Evolutionary conservation across 2,113 vertebrate species (phyloP), one percentile per base, ranked within the genome.

Genomic region (Mastomys natalensis): DNA sequence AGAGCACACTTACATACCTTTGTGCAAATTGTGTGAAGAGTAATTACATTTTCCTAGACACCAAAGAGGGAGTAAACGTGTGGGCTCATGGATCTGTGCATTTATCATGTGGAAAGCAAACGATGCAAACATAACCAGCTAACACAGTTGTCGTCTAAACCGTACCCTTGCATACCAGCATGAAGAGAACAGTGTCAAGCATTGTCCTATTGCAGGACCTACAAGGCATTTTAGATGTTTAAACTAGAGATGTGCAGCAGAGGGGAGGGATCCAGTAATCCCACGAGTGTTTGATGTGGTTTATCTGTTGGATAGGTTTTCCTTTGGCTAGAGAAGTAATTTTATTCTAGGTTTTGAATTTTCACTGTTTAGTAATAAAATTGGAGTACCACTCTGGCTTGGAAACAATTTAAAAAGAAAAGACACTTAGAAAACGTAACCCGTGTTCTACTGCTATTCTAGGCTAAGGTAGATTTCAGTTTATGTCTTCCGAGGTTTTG

Each of bases 321-420:
- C 15, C n/a, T 97, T 92, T 92, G 45, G 21, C 48, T 34, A 64
- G 9, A 78, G 26, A 21, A 3, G 7, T 91, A 58, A 89, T 53
- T 96, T 80, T 60, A 73, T 94, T 91, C 26, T 58, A 91, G 53
- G 40, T 86, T 88, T 53, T 88, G 51, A 93, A 21, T 85, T 91
- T 53, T 37, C 66, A 24, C 60, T 94, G 24, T 58, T 93, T 68
- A 84, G 55, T 93, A 73, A 68, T 73, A 72, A 86, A 93, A 91
- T 16, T 53, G 24, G 60, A 12, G 45, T 64, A 12, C 19, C 16
- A 70, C 6, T 85, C 12, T 94, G 37, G 77, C 21, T 22, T 88
- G 70, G 74, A 87, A 87, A 66, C 76, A 51, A 85, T 64, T 70
- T 53, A 58, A 82, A 81, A 92, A 88, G 51, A 80, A 84, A 93